These are phyloP conservation scores for Aurelia sp. DNA, from an alignment of 30 jellyfish, hydroid and myxozoan species.

Conservation along the genomic window DNA sequence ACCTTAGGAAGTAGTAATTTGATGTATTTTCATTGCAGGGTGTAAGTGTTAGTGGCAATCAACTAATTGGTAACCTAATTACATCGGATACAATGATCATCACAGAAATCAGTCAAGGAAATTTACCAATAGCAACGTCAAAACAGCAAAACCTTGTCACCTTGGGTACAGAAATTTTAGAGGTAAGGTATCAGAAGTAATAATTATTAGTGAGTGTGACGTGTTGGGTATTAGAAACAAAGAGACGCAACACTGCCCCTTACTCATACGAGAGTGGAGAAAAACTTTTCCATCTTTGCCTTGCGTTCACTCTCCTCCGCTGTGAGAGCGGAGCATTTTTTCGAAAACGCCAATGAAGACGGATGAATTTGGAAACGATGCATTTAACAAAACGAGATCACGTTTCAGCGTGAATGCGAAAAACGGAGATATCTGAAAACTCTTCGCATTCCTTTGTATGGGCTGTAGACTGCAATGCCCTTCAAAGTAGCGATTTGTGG, in stretches of 20 bases:
- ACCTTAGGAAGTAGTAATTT: too few species aligned
- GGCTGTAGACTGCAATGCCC: too few species aligned
- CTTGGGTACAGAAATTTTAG: slow-evolving; percentile 12
- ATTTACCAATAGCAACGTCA: slow-evolving; percentile 4
- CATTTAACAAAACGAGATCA: neutral
- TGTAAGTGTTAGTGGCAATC: neutral
- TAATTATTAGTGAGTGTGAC: too few species aligned
- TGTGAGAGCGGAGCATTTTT: neutral
- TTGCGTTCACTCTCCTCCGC: neutral
- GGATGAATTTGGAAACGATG: neutral
- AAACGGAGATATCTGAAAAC: neutral
- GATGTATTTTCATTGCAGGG: too few species aligned
- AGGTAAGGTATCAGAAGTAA: slow-evolving; percentile 11
- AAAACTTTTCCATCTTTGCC: neutral
- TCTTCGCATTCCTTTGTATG: too few species aligned
- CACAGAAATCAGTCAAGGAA: slow-evolving; percentile 1
- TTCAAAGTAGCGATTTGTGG: too few species aligned
- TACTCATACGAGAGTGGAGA: neutral
- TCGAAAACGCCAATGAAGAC: neutral
- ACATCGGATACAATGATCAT: neutral
- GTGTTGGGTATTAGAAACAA: too few species aligned
- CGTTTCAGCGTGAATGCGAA: neutral
- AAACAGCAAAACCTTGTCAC: neutral
- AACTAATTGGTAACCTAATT: neutral
- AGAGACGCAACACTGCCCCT: too few species aligned